These are phyloP conservation scores for Nineta flava DNA, from an alignment of 2,888 invertebrate genomes.

Conservation along the genomic window DNA sequence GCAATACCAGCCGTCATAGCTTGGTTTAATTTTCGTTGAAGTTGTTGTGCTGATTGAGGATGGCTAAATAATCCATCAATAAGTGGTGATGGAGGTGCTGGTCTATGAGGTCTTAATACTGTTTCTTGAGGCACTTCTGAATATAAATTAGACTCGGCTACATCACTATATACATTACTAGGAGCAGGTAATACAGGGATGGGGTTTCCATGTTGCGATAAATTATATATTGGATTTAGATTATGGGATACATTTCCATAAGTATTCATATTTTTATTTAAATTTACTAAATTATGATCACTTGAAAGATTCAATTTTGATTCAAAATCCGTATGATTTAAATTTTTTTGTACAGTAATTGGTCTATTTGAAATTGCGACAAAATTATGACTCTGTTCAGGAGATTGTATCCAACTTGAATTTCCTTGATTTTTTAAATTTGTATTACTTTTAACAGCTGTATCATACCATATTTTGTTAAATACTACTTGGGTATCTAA, in stretches of 20 bases:
- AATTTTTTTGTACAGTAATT: constrained; percentile 2
- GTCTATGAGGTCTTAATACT: constrained; percentile 23
- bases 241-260: constrained; percentile 1
- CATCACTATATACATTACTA: constrained; percentile 23
- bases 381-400: constrained; percentile 21
- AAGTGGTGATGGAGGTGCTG: constrained; percentile 26
- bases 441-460: constrained; percentile 16
- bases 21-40: constrained; percentile 27
- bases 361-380: constrained; percentile 27
- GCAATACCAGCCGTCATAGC: constrained; percentile 26
- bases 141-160: constrained; percentile 16
- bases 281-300: constrained; percentile 12
- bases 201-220: constrained; percentile 13
- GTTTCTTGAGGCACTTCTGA: constrained; percentile 12
- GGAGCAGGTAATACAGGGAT: constrained; percentile 11
- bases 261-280: constrained; percentile 8
- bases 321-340: constrained; percentile 9
- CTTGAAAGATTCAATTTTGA: constrained; percentile 9
- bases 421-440: constrained; percentile 1
- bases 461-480: constrained; percentile 35
- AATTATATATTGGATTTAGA: background rate
- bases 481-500: constrained; percentile 26
- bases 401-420: background rate
- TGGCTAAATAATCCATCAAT: constrained; percentile 14
- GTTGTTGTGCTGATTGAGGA: constrained; percentile 28